These are phyloP conservation scores for Porites divaricata DNA, from an alignment of 92 coral and sea anemone species.

Conservation along the genomic window DNA sequence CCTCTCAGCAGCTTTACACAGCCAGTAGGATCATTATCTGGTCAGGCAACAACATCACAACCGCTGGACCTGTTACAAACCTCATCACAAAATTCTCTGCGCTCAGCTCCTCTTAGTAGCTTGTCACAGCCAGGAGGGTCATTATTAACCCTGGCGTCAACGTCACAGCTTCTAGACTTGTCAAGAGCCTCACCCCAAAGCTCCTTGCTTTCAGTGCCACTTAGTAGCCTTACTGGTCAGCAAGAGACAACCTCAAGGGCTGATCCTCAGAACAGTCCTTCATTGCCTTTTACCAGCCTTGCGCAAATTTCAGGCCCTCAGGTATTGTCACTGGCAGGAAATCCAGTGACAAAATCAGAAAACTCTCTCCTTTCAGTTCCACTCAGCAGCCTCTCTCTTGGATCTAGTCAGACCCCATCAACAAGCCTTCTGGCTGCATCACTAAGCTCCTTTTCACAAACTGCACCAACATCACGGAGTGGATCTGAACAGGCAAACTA, in stretches of 20 bases:
- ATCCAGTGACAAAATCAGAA: background rate
- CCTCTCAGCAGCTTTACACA: slow-evolving; percentile 35
- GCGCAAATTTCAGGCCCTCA: slow-evolving; percentile 24
- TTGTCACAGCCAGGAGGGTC: background rate
- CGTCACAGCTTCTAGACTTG: background rate
- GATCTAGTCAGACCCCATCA: slow-evolving; percentile 1
- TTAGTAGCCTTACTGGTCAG: slow-evolving; percentile 34
- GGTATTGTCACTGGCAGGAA: background rate
- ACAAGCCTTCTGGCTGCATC: slow-evolving; percentile 1
- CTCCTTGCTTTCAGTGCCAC: slow-evolving; percentile 19
- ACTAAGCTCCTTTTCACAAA: slow-evolving; percentile 18
- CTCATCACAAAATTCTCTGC: background rate
- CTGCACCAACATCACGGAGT: background rate
- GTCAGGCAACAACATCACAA: background rate
- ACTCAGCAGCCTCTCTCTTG: slow-evolving; percentile 13
- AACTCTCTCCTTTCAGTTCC: slow-evolving; percentile 29
- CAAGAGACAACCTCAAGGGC: background rate
- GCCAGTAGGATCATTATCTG: background rate
- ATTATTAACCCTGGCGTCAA: background rate
- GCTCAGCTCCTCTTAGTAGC: slow-evolving; percentile 15
- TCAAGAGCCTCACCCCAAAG: slow-evolving; percentile 1
- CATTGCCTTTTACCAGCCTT: slow-evolving; percentile 25
- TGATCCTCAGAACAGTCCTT: background rate
- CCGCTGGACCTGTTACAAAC: background rate
- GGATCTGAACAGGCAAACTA: background rate